Base-by-base conservation (phyloP, 2,113 vertebrate genomes). In the Zosterops lateralis region DNA sequence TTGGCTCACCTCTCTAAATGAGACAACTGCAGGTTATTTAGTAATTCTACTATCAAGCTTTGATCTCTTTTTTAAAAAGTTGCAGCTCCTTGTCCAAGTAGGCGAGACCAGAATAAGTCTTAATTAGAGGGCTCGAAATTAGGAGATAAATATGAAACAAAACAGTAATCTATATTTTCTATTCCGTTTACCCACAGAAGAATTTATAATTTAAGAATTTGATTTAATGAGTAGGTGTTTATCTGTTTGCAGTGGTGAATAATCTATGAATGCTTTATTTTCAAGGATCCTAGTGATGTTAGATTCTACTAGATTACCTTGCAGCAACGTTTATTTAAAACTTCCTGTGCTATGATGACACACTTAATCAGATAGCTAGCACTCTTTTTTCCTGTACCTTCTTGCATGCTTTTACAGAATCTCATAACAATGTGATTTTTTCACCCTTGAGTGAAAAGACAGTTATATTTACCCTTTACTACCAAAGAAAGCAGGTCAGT, bases 1-100 rank as follows among this genome's bases (percentile, higher is more conserved):
- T 94, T 95, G 94, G 73, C 70, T 95, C 65, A 93, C 90, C 79
- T 95, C 89, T 94, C 57, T 82, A 65, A 68, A 88, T 65, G 56
- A 71, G 71, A 81, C 77, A 95, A 48, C 29, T 70, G n/a, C 36
- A 87, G 50, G 76, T 89, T 95, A 87, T 85, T 89, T 92, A 80
- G 75, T 73, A 87, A 53, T 83, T 91, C 79, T 77, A 40, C 28
- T 28, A 32, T 44, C 72, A 56, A 83, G 29, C 71, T 90, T 88
- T 94, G 60, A 80, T 91, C 42, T 84, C n/a, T 45, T 8, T 61
- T 93, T 92, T 74, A 9, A 74, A 78, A 79, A 83, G 58, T 66
- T 89, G 26, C 21, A 36, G 40, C 32, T 78, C 85, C 91, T 84
- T 75, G 36, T 40, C 42, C 53, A 74, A 90, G 31, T 21, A 50